Conservation (phyloP, 23 tunicate genomes). For the Styela clava region DNA sequence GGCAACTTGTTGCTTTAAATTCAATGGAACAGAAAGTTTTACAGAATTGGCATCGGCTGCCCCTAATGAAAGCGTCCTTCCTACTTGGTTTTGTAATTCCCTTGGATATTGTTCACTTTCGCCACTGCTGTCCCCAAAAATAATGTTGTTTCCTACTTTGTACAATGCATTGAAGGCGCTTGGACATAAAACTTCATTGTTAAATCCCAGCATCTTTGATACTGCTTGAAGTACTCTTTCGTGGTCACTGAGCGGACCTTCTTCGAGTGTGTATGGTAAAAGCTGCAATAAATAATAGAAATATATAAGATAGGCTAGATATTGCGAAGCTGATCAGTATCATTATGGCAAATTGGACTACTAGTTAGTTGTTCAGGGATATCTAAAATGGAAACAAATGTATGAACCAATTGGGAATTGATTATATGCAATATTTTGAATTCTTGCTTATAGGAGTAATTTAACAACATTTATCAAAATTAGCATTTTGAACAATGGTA, state of each 20-base stretch:
- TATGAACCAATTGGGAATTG: not conserved
- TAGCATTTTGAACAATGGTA: too few species aligned
- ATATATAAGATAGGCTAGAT: not conserved
- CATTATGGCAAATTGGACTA: not conserved
- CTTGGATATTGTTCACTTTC: not conserved
- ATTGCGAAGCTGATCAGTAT: not conserved
- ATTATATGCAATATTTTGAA: too few species aligned
- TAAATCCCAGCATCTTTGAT: constrained; percentile 63
- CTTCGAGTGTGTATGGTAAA: constrained; percentile 71
- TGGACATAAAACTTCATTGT: constrained; percentile 69
- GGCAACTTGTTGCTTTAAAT: not conserved
- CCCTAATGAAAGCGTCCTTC: not conserved
- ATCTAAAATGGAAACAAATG: not conserved
- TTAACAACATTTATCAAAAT: too few species aligned
- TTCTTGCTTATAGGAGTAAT: too few species aligned
- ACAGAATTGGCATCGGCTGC: not conserved
- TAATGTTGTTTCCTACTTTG: constrained; percentile 9
- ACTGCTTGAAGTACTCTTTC: constrained; percentile 50
- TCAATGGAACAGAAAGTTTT: not conserved
- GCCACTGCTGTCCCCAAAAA: not conserved
- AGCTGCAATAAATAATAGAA: constrained; percentile 36
- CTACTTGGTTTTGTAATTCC: not conserved
- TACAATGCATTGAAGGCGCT: constrained; percentile 26
- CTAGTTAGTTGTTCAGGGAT: not conserved
- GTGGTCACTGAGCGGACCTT: constrained; percentile 73